phyloP scores from a whole-genome alignment of 2,113 vertebrate species.

The Gambusia affinis region DNA sequence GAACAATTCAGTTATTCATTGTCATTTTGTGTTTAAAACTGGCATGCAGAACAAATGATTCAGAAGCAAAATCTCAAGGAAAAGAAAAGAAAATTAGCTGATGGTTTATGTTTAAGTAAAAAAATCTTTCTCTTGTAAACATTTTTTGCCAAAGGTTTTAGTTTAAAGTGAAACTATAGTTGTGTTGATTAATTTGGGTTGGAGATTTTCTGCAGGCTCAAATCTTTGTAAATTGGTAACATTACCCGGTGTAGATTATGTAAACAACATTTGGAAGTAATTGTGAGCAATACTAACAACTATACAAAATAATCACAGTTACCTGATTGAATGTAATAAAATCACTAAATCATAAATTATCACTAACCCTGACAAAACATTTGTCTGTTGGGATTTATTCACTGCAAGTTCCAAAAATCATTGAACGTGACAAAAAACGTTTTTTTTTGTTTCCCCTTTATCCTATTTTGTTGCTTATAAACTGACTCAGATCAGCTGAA shows the following conservation, averaged over 20 bases:
- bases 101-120: too few species aligned
- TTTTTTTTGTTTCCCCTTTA: neutral
- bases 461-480: neutral
- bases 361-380: neutral
- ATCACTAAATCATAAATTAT: neutral
- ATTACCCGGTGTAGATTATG: neutral
- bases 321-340: neutral
- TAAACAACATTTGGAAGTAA: neutral
- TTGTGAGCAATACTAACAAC: neutral
- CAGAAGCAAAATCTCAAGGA: neutral
- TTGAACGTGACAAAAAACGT: neutral
- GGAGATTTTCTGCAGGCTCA: too few species aligned
- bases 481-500: neutral
- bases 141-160: neutral
- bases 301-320: neutral
- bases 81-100: neutral
- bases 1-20: neutral
- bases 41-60: neutral
- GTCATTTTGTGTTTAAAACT: neutral
- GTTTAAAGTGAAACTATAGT: neutral
- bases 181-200: neutral
- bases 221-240: too few species aligned
- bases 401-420: neutral
- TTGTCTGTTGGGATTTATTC: neutral
- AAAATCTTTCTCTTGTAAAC: too few species aligned